Evolutionary conservation across 2,113 vertebrate genomes (phyloP).

Genomic region (Chrysemys picta): DNA sequence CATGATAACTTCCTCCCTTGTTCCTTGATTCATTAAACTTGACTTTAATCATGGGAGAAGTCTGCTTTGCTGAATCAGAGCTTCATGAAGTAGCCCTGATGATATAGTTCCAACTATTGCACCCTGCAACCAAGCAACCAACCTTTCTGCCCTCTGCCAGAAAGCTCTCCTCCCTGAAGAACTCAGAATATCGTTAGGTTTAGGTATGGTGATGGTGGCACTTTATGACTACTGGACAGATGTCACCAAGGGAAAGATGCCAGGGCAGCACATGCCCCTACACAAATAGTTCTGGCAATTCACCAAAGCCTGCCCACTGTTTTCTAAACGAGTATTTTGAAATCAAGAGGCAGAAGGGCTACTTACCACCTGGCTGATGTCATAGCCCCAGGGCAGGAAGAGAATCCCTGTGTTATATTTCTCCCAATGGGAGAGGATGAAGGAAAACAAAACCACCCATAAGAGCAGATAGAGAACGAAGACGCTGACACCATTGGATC

Average conservation of each 20-base stretch:
- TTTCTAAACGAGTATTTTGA: neutral
- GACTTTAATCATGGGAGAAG: neutral
- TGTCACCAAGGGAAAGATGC: neutral
- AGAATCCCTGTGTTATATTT: constrained; percentile 98
- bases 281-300: rapidly evolving
- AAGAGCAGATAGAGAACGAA: constrained; percentile 91
- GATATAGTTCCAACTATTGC: neutral
- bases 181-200: neutral
- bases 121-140: too few relatives aligned
- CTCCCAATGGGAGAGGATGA: constrained; percentile 99
- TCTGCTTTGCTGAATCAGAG: neutral
- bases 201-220: rapidly evolving
- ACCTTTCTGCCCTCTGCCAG: too few relatives aligned
- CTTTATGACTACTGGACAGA: rapidly evolving
- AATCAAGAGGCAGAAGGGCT: neutral
- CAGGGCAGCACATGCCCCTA: neutral
- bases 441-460: constrained; percentile 98
- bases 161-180: neutral
- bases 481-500: constrained; percentile 89
- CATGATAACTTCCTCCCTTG: neutral
- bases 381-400: constrained; percentile 99
- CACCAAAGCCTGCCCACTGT: rapidly evolving
- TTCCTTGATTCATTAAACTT: neutral
- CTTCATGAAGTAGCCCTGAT: neutral
- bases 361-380: constrained; percentile 98